phyloP scores from a whole-genome alignment of 2,797 vertebrate species.

The Sebastes iracundus region DNA sequence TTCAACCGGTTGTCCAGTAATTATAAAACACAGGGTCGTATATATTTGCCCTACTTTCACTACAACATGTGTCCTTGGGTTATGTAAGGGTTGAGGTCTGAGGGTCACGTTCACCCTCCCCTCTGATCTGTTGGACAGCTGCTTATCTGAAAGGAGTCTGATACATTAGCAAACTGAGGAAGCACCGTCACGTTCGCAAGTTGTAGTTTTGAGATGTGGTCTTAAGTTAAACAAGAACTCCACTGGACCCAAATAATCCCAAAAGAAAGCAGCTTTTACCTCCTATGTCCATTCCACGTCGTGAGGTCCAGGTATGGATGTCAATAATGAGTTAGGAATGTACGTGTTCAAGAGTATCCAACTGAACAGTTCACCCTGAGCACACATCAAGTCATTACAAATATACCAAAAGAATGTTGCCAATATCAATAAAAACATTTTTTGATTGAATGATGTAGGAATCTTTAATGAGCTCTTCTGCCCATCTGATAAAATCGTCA shows the following conservation, averaged over 20 bases:
- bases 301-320: background rate
- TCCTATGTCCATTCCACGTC: background rate
- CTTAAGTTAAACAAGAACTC: background rate
- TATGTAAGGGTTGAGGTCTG: conserved; percentile 35
- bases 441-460: no score
- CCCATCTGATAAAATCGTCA: background rate
- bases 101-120: conserved; percentile 13
- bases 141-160: background rate
- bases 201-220: background rate
- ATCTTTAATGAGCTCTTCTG: background rate
- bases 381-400: background rate
- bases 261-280: background rate
- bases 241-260: background rate
- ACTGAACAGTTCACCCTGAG: background rate
- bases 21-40: conserved; percentile 9
- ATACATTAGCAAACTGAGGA: background rate
- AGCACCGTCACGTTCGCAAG: background rate
- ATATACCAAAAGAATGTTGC: background rate
- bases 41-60: conserved; percentile 31
- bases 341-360: background rate
- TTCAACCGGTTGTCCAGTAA: conserved; percentile 19
- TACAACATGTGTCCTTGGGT: conserved; percentile 33
- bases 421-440: background rate
- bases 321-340: background rate
- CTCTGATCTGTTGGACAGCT: background rate